These are phyloP conservation scores for Cygnus buccinator DNA, from an alignment of 2,113 vertebrate genomes.

Conservation along the genomic window DNA sequence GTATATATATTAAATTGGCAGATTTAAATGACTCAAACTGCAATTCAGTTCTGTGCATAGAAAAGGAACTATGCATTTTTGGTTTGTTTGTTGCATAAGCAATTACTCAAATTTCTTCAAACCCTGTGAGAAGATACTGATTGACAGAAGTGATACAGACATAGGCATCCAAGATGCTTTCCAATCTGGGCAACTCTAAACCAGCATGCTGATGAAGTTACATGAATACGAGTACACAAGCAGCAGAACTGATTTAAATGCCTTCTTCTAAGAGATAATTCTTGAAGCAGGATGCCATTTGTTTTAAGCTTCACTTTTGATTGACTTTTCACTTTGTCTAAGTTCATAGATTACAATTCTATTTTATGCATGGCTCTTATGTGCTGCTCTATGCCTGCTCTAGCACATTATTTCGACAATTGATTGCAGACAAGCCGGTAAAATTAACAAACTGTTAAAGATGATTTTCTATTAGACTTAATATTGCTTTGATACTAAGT, in stretches of 20 bases:
- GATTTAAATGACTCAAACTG: not conserved
- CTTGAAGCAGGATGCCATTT: not conserved
- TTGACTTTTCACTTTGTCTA: slow-evolving; percentile 29
- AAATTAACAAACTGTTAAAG: slow-evolving; percentile 11
- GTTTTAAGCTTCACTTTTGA: slow-evolving; percentile 1
- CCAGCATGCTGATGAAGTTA: not conserved
- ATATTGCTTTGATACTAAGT: not conserved
- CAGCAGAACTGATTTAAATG: not conserved
- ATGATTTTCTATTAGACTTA: slow-evolving; percentile 18
- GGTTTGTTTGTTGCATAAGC: not conserved
- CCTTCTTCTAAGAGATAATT: not conserved
- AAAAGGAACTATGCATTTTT: not conserved
- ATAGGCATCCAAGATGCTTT: slow-evolving; percentile 27
- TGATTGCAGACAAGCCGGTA: not conserved
- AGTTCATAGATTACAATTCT: not conserved
- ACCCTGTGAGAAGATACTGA: not conserved
- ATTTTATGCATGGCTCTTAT: not conserved
- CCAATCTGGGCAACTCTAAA: slow-evolving; percentile 25
- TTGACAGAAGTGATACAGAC: slow-evolving; percentile 17
- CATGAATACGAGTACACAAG: not conserved
- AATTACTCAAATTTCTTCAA: not conserved
- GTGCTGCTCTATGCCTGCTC: not conserved
- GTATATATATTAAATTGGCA: not conserved
- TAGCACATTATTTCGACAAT: not conserved
- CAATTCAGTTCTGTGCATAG: not conserved